A percentile compares a stretch with the other conserved stretches of the same genome.
Conservation (phyloP, 2,113 vertebrate species). For the Mungos mungo region DNA sequence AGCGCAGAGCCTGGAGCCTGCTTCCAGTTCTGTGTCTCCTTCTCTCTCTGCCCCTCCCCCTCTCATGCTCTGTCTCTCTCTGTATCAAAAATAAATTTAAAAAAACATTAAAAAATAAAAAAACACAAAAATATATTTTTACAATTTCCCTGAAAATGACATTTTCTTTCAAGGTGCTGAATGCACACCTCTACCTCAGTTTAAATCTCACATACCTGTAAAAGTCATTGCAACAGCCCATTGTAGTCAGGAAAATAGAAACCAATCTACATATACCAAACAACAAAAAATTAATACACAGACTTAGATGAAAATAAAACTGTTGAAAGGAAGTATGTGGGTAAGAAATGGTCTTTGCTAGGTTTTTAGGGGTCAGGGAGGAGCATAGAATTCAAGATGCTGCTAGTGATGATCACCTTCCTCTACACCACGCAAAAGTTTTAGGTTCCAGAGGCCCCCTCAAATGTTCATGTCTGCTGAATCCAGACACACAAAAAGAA, state of each 20-base stretch:
- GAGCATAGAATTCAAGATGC: not conserved
- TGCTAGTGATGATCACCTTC: no score
- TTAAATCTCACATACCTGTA: not conserved
- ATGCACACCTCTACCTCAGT: not conserved
- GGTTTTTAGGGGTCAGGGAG: not conserved
- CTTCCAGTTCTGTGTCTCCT: no score
- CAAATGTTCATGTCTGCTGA: not conserved
- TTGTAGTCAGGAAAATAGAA: not conserved
- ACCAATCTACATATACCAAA: not conserved
- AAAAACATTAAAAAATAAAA: no score
- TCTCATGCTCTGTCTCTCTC: no score
- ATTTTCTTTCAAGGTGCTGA: not conserved
- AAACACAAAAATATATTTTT: not conserved
- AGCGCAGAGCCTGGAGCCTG: no score
- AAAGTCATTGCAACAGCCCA: not conserved
- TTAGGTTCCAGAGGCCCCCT: not conserved
- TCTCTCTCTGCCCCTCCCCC: no score
- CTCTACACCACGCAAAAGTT: not conserved
- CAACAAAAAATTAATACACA: not conserved
- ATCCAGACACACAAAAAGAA: not conserved
- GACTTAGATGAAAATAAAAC: not conserved
- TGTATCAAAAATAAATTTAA: no score
- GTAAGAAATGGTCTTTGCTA: not conserved
- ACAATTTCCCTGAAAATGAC: not conserved
- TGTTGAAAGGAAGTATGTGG: not conserved